phyloP scores from a whole-genome alignment of 2,888 invertebrate species.

The Polydrusus pterygomalis region DNA sequence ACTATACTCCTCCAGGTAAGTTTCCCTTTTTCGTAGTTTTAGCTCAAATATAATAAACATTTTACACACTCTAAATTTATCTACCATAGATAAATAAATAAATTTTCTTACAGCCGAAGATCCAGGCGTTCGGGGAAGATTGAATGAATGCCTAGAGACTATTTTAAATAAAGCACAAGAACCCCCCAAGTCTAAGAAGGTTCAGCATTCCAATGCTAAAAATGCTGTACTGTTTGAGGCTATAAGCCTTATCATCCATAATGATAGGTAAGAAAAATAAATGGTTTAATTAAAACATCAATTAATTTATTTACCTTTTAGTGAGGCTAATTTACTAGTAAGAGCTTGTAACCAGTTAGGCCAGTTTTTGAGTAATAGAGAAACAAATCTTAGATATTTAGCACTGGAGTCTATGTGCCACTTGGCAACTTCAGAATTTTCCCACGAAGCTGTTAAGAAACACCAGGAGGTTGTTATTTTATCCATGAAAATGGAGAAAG shows the following conservation, averaged over 20 bases:
- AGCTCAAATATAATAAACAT: not conserved
- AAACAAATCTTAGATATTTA: conserved; percentile 97
- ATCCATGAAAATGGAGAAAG: conserved; percentile 99
- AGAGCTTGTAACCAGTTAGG: conserved; percentile 99
- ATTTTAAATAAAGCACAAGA: conserved; percentile 99
- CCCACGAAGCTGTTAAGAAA: conserved; percentile 99
- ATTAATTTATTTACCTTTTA: conserved; percentile 64
- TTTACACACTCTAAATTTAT: too few relatives aligned
- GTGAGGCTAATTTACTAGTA: conserved; percentile 96
- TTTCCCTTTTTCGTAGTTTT: conserved; percentile 8
- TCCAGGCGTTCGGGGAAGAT: conserved; percentile 95
- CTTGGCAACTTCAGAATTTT: conserved; percentile 98
- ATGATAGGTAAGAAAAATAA: conserved; percentile 80
- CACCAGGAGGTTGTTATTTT: conserved; percentile 99
- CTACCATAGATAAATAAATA: too few relatives aligned
- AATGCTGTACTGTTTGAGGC: conserved; percentile 99
- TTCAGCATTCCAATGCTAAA: conserved; percentile 99
- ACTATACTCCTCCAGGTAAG: conserved; percentile 96
- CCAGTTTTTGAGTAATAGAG: conserved; percentile 96
- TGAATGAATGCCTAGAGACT: conserved; percentile 98
- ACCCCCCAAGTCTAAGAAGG: conserved; percentile 99
- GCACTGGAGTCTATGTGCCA: conserved; percentile 99
- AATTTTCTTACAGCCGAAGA: conserved; percentile 83
- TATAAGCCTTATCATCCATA: conserved; percentile 99
- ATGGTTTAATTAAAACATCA: not conserved